phyloP scores from a whole-genome alignment of 2,888 invertebrate genomes.

The Lasioglossum calceatum region DNA sequence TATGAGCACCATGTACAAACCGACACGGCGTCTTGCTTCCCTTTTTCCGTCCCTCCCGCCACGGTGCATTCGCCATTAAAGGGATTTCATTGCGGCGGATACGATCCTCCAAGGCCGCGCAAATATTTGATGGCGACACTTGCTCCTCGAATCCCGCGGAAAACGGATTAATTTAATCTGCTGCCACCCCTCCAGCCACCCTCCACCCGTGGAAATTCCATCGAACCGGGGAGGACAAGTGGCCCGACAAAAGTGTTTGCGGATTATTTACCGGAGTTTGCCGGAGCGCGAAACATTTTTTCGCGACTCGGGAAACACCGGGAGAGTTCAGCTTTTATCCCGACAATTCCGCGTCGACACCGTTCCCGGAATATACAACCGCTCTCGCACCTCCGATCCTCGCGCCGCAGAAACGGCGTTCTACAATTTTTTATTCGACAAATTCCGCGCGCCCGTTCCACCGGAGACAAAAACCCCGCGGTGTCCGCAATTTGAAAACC shows the following conservation, averaged over 20 bases:
- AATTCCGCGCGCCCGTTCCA: background rate
- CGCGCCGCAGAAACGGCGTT: background rate
- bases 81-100: conserved; percentile 10
- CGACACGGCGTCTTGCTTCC: background rate
- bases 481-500: background rate
- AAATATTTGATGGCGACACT: conserved; percentile 33
- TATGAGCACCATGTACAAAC: conserved; percentile 8
- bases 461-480: background rate
- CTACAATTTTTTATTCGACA: background rate
- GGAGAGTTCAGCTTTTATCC: conserved; percentile 4
- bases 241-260: background rate
- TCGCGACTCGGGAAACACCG: background rate
- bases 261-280: conserved; percentile 3
- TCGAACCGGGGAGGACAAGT: background rate
- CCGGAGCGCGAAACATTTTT: conserved; percentile 1
- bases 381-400: background rate
- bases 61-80: background rate
- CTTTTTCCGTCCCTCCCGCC: background rate
- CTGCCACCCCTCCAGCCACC: background rate
- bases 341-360: background rate
- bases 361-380: background rate
- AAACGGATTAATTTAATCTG: conserved; percentile 21
- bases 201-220: background rate
- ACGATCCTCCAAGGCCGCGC: conserved; percentile 13
- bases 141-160: background rate